Percentiles rank a stretch among this genome's conserved stretches.
Evolutionary conservation across 2,113 vertebrate genomes (phyloP).

Genomic region (Amphilophus citrinellus): DNA sequence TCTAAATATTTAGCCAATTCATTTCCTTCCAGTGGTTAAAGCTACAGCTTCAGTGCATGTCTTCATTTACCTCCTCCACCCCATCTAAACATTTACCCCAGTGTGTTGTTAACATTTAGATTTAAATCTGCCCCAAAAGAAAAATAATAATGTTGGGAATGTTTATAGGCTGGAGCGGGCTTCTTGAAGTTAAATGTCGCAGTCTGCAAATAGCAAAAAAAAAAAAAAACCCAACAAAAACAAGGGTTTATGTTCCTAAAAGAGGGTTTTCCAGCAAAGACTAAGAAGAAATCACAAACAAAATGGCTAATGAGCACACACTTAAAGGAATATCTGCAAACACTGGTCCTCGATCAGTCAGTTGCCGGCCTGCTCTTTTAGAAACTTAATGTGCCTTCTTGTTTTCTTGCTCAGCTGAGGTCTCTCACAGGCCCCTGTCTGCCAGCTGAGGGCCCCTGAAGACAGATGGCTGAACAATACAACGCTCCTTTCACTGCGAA

Average conservation of each 20-base stretch:
- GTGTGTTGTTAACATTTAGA: slow-evolving; percentile 77
- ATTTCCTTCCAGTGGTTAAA: slow-evolving; percentile 72
- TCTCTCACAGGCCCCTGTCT: slow-evolving; percentile 20
- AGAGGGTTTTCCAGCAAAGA: slow-evolving; percentile 31
- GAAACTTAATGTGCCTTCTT: slow-evolving; percentile 15
- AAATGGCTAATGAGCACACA: neutral
- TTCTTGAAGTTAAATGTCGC: slow-evolving; percentile 69
- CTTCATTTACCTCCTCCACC: slow-evolving; percentile 38
- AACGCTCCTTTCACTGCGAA: neutral
- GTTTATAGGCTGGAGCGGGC: slow-evolving; percentile 68
- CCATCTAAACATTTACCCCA: slow-evolving; percentile 79
- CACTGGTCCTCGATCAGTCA: neutral
- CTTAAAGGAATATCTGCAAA: neutral
- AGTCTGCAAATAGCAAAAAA: slow-evolving; percentile 59
- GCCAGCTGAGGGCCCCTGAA: slow-evolving; percentile 44
- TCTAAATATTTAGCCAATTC: slow-evolving; percentile 82
- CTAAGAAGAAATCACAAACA: slow-evolving; percentile 37
- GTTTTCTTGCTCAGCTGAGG: slow-evolving; percentile 4
- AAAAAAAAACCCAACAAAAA: neutral
- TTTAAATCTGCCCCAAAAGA: slow-evolving; percentile 73
- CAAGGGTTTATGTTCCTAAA: slow-evolving; percentile 47
- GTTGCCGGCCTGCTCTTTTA: slow-evolving; percentile 15
- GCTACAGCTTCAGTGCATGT: slow-evolving; percentile 47
- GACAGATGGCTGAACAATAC: slow-evolving; percentile 52
- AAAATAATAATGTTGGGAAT: slow-evolving; percentile 77